Evolutionary conservation across 1,140 invertebrate species (phyloP).

Genomic region (Wasmannia auropunctata): DNA sequence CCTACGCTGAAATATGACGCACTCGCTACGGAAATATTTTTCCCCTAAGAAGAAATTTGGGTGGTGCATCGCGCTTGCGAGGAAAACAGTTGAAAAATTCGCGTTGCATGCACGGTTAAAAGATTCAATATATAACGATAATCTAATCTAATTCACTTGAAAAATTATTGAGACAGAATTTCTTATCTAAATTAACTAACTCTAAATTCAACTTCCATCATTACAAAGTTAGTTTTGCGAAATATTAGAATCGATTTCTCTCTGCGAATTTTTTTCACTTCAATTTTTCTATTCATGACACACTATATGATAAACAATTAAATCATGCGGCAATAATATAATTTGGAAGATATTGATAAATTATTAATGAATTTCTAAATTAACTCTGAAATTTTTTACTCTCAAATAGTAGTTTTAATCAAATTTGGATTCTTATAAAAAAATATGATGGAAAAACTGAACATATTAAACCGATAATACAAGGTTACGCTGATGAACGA

Average conservation of each 20-base stretch:
- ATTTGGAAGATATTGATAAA: background rate
- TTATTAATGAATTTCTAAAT: slow-evolving; percentile 4
- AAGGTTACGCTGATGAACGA: background rate
- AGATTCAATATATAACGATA: background rate
- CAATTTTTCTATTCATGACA: background rate
- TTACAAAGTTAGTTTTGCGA: background rate
- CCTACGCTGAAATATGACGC: background rate
- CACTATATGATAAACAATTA: background rate
- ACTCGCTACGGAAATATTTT: background rate
- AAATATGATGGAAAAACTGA: no score
- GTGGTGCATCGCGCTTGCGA: background rate
- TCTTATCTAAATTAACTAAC: background rate
- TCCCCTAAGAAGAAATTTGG: background rate
- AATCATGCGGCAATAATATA: background rate
- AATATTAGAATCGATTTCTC: background rate
- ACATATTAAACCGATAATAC: background rate
- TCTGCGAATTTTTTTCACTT: background rate
- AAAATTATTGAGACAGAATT: background rate
- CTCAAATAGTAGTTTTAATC: background rate
- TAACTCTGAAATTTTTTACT: slow-evolving; percentile 12
- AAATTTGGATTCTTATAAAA: background rate
- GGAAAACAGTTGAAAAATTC: background rate
- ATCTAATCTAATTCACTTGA: background rate
- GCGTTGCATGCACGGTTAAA: background rate
- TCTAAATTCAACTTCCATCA: background rate